These are phyloP conservation scores for Lophochroa leadbeateri DNA, from an alignment of 2,113 vertebrate species.

Conservation along the genomic window DNA sequence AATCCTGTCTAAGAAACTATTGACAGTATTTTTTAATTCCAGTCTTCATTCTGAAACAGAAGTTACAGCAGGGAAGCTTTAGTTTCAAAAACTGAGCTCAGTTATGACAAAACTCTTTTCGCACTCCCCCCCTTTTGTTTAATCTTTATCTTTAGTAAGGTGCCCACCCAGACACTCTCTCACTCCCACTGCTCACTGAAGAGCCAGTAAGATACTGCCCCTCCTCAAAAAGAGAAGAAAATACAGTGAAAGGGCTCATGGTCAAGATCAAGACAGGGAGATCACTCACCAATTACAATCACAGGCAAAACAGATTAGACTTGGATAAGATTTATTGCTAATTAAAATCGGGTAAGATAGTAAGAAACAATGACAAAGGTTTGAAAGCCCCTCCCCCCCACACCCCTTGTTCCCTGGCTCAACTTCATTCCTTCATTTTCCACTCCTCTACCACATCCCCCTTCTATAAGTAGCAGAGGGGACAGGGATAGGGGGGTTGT, in stretches of 20 bases:
- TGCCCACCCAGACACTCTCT: fast-evolving
- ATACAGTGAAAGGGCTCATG: neutral
- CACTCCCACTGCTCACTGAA: neutral
- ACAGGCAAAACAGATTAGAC: neutral
- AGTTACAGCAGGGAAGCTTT: neutral
- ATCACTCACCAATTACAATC: neutral
- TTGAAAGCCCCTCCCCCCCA: neutral
- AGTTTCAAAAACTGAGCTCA: neutral
- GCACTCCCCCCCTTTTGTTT: neutral
- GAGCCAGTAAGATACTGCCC: neutral
- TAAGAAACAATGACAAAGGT: neutral
- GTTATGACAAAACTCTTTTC: neutral
- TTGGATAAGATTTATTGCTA: neutral
- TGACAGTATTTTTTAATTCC: neutral
- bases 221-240: neutral
- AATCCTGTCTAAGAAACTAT: neutral
- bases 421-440: neutral
- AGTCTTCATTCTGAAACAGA: neutral
- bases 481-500: neutral
- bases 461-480: fast-evolving
- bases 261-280: neutral
- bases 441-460: neutral
- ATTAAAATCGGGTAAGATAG: neutral
- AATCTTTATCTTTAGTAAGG: neutral
- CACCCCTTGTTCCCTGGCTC: neutral